phyloP scores from a whole-genome alignment of 2,888 invertebrate species.

The Microctonus brassicae region DNA sequence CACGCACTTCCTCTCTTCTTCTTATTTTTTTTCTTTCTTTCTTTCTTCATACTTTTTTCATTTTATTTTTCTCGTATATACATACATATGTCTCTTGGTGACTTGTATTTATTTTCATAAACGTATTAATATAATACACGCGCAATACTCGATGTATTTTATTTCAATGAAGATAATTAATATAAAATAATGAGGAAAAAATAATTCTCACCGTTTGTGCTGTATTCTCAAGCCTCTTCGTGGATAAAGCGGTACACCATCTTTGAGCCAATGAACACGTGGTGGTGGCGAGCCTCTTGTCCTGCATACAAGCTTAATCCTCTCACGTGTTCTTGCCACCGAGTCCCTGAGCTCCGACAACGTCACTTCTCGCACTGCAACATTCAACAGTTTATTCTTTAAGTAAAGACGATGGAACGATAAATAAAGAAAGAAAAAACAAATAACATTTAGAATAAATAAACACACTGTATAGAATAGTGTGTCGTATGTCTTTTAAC shows the following conservation, averaged over 20 bases:
- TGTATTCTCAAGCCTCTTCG: conserved; percentile 68
- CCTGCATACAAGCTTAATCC: conserved; percentile 68
- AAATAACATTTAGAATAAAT: conserved; percentile 13
- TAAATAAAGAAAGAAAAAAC: conserved; percentile 16
- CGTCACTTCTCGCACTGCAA: conserved; percentile 67
- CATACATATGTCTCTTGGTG: background rate
- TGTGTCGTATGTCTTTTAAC: conserved; percentile 4
- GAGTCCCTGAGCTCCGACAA: conserved; percentile 69
- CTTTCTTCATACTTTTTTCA: conserved; percentile 31
- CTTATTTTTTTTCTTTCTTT: conserved; percentile 28
- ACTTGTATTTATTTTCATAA: background rate
- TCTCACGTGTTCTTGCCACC: conserved; percentile 67
- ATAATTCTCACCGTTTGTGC: conserved; percentile 67
- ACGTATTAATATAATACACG: background rate
- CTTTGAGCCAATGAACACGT: conserved; percentile 67
- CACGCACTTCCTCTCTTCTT: conserved; percentile 27
- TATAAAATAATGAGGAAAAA: conserved; percentile 56
- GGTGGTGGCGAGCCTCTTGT: conserved; percentile 68
- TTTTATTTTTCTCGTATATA: background rate
- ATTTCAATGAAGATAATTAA: conserved; percentile 32
- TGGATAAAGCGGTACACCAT: conserved; percentile 66
- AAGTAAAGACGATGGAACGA: conserved; percentile 19
- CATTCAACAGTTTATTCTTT: conserved; percentile 32
- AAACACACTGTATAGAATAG: conserved; percentile 12
- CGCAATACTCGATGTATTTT: background rate